Evolutionary conservation across 1,140 invertebrate genomes (phyloP), one percentile per base, ranked within the genome.

Genomic region (Drusus annulatus): DNA sequence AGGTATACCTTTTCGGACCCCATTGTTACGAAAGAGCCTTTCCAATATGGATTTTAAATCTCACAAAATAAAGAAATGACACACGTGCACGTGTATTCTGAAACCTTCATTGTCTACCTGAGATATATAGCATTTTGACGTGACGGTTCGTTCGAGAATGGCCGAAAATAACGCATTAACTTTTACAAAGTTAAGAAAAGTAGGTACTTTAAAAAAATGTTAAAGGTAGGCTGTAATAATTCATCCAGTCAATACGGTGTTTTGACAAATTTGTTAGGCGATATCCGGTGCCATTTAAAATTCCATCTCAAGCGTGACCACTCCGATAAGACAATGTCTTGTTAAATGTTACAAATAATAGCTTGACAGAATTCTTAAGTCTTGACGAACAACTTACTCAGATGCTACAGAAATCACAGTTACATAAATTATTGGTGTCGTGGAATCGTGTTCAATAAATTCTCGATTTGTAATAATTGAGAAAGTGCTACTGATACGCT

Each of bases 21-120:
- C 45, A 63, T 77, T 79, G 60, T 74, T 65, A 58, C 52, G 71
- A 56, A 50, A 71, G n/a, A 31, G 52, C 71, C 71, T 75, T 75
- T 58, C 54, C 71, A 75, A 75, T 75, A 58, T 56, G 17, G 71
- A 75, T 56, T 75, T 75, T 75, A 75, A 75, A 75, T 75, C 71
- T 75, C 71, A 56, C 71, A 28, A 25, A 23, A 75, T 31, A 56
- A 75, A 75, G 71, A 54, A 58, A 58, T 31, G 52, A 36, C 71
- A 75, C 71, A 75, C 71, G 71, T 75, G 71, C 71, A 75, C 23
- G 15, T 58, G 21, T 74, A 75, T 71, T 71, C 50, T 21, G 68
- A 71, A 45, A 45, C 36, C 10, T 52, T 17, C 25, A 71, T 75
- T 75, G 54, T 75, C 71, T n/a, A 23, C 21, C 52, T 16, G 15